Evolutionary conservation across 2,797 vertebrate species (phyloP), one percentile per base, ranked within the genome.

Genomic region (Acanthornis magna): DNA sequence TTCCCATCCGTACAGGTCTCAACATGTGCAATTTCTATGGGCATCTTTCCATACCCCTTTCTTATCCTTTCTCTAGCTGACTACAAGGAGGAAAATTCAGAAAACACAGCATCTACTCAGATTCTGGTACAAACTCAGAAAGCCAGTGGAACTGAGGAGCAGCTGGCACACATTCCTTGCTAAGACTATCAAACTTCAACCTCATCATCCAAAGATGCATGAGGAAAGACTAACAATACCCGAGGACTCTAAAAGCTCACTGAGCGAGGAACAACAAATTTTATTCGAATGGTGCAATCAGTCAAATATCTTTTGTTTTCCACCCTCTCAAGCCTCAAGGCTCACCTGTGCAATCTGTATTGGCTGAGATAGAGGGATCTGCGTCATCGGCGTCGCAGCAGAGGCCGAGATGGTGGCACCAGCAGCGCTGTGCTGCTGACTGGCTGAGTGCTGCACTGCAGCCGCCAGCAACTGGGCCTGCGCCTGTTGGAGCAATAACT

Each of bases 391-490:
- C 14, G 99, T 98, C 95, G 99, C 99, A 96, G 99, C 99, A 40
- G 99, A 98, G 96, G 99, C 99, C 11, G 99, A 99, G 98, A 99
- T 99, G 98, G 98, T 99, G 96, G 99, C 99, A 91, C 99, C 99
- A 15, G 99, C 99, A 94, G 99, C 99, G 96, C 98, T 98, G 98
- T 98, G 99, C 98, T 99, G 99, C 97, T 99, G 99, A 97, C 96
- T 99, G 97, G 99, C 99, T 12, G 99, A 99, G 93, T 99, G 99
- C 98, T 99, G 99, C 96, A 99, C 99, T 66, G 99, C 99, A 50
- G 98, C 98, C 18, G 99, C 99, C 98, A 99, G 98, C 95, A 99
- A 98, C 98, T 99, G 99, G 54, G 99, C 99, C 97, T 99, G 99
- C 57, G 99, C 99, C 98, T 99, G 99, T 97, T 99, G 99, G 91